Percentiles rank a stretch among this genome's conserved stretches.
Conservation (phyloP, 2,113 vertebrate species). For the Lycaon pictus region DNA sequence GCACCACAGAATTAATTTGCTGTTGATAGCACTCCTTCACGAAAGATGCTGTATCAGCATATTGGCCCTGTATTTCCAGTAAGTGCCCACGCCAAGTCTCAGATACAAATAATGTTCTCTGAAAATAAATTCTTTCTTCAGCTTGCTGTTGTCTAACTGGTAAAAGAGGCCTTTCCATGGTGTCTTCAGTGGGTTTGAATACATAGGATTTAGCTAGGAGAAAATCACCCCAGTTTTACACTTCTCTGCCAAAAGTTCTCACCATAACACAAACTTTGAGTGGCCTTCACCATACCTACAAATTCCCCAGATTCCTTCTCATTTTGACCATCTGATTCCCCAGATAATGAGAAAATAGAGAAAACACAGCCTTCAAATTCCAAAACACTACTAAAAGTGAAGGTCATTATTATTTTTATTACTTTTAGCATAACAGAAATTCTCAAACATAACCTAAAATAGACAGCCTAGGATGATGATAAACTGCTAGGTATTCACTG, state of each 20-base stretch:
- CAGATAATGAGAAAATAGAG: not conserved
- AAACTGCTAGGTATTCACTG: not conserved
- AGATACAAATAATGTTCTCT: not conserved
- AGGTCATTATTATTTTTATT: not conserved
- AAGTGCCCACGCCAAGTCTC: not conserved
- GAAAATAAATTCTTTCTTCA: not conserved
- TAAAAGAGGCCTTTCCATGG: not conserved
- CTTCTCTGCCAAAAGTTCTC: not conserved
- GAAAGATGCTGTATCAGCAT: not conserved
- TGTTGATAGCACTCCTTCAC: not conserved
- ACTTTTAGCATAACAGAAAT: not conserved
- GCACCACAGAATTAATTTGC: no score
- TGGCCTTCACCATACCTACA: not conserved
- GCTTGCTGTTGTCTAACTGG: no score
- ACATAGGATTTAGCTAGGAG: fast-evolving
- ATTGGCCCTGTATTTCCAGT: fast-evolving
- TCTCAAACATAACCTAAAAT: not conserved
- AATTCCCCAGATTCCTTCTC: not conserved
- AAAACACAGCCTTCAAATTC: not conserved
- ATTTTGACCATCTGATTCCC: not conserved
- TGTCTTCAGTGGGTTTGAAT: not conserved
- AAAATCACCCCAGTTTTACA: not conserved
- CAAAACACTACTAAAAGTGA: not conserved
- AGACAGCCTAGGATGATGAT: not conserved
- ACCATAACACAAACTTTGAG: not conserved